Evolutionary conservation across 2,113 vertebrate species (phyloP).

Genomic region (Crotalus helleri): DNA sequence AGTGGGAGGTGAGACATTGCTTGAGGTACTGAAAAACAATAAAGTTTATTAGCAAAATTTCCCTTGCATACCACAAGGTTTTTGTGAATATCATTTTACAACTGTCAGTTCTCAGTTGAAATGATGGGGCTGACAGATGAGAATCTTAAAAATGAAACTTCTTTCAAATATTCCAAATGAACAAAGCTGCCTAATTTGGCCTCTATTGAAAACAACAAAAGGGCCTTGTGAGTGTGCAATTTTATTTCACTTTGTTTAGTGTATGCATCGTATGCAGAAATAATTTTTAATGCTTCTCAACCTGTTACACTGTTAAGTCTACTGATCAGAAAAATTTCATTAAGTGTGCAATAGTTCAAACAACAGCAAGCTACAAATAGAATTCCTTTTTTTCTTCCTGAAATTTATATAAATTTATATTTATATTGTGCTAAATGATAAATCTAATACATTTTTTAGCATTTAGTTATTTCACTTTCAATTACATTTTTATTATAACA

Average conservation of each 20-base stretch:
- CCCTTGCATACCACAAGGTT: constrained; percentile 40
- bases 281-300: constrained; percentile 69
- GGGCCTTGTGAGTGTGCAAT: constrained; percentile 62
- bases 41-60: constrained; percentile 66
- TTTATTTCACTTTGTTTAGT: constrained; percentile 62
- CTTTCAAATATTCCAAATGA: constrained; percentile 71
- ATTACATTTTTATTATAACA: constrained; percentile 63
- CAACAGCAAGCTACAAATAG: constrained; percentile 72
- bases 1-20: constrained; percentile 19
- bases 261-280: constrained; percentile 61
- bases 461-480: constrained; percentile 74
- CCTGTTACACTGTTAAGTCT: constrained; percentile 71
- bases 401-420: constrained; percentile 68
- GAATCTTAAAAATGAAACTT: constrained; percentile 72
- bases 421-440: constrained; percentile 59
- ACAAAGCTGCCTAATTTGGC: constrained; percentile 68
- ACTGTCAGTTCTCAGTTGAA: constrained; percentile 70
- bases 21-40: constrained; percentile 47
- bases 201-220: constrained; percentile 67
- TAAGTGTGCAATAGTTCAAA: constrained; percentile 69
- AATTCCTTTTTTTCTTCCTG: constrained; percentile 68
- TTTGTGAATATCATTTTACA: constrained; percentile 62
- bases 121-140: constrained; percentile 67
- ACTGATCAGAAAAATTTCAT: constrained; percentile 71
- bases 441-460: constrained; percentile 57